Conservation (phyloP, 2,797 vertebrate species). For the Halcyon smyrnensis region DNA sequence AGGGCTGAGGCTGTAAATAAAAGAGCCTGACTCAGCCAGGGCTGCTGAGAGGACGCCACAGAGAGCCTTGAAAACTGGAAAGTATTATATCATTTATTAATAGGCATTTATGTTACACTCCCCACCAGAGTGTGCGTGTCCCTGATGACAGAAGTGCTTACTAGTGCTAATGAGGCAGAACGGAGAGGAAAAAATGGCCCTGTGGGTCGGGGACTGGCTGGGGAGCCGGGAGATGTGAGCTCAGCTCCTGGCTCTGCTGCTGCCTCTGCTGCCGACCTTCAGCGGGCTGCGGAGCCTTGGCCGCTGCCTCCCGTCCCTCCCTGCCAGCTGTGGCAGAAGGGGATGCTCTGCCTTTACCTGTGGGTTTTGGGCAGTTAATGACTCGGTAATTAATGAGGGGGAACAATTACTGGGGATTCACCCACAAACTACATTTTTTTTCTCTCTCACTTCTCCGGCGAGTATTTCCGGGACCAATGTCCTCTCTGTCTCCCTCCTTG, state of each 20-base stretch:
- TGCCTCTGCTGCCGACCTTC: background rate
- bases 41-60: slow-evolving; percentile 48
- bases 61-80: slow-evolving; percentile 67
- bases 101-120: slow-evolving; percentile 66
- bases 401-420: background rate
- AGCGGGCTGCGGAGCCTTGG: background rate
- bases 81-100: slow-evolving; percentile 73
- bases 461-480: rapidly evolving
- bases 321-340: background rate
- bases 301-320: background rate
- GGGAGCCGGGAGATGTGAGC: slow-evolving; percentile 67
- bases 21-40: slow-evolving; percentile 59
- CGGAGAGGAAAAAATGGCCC: slow-evolving; percentile 70
- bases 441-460: rapidly evolving
- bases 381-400: rapidly evolving
- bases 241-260: slow-evolving; percentile 57
- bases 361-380: rapidly evolving
- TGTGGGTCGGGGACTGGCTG: slow-evolving; percentile 60
- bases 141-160: slow-evolving; percentile 74
- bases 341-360: background rate
- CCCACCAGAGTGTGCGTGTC: slow-evolving; percentile 69
- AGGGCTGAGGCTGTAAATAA: slow-evolving; percentile 58
- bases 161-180: slow-evolving; percentile 70
- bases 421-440: rapidly evolving
- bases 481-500: rapidly evolving